Evolutionary conservation across 2,888 invertebrate genomes (phyloP).

Genomic region (Tenthredo notha): DNA sequence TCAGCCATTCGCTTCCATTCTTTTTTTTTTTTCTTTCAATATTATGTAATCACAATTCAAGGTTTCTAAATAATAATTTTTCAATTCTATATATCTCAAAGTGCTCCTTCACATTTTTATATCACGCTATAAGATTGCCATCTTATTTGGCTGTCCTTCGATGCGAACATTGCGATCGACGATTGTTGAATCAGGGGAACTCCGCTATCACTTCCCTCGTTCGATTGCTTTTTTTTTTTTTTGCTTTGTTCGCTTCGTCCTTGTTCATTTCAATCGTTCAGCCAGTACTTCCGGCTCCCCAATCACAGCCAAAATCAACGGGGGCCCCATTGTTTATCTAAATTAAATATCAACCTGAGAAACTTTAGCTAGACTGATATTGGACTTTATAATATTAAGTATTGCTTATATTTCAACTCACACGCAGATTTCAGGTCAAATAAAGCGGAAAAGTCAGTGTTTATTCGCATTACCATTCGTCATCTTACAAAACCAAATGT

Average conservation of each 20-base stretch:
- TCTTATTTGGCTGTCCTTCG: neutral
- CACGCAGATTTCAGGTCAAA: neutral
- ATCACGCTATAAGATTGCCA: neutral
- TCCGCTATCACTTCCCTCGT: constrained; percentile 6
- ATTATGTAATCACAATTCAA: constrained; percentile 4
- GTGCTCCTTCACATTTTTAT: neutral
- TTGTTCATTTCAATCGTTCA: constrained; percentile 5
- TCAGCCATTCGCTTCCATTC: neutral
- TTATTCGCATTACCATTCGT: too few species aligned
- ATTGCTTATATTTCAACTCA: neutral
- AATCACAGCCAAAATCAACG: constrained; percentile 15
- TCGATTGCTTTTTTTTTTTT: constrained; percentile 24
- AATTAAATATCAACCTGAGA: neutral
- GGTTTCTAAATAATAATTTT: neutral
- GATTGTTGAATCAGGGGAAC: neutral
- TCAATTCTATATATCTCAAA: neutral
- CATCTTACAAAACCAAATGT: too few species aligned
- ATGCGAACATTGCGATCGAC: constrained; percentile 4
- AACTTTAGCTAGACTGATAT: neutral
- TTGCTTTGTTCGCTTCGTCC: neutral
- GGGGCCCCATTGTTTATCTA: constrained; percentile 6
- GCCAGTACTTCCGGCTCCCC: neutral
- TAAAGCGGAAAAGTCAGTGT: too few species aligned
- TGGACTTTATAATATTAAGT: neutral
- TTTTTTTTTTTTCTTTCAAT: neutral